Base-by-base conservation (phyloP, 2,797 vertebrate species). In the Myioborus miniatus region DNA sequence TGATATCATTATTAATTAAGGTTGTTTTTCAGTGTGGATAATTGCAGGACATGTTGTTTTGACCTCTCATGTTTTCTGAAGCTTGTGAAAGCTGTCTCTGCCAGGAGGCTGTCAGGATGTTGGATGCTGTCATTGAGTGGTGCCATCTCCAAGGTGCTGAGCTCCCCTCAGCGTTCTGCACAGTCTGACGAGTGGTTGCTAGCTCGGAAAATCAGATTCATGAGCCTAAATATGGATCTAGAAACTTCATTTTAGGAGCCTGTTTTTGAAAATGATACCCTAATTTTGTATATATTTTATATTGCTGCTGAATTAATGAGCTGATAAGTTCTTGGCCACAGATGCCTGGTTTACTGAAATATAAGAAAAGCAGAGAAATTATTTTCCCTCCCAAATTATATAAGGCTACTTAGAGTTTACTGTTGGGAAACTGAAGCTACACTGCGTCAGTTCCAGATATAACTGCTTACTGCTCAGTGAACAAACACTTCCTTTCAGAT, bases 271-370 rank as follows among this genome's bases (percentile, higher is more conserved):
- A 88, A 86, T 20, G n/a, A 15, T 39, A 36, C 58, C 55, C 77
- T 82, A 52, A 63, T 95, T 93, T 83, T 94, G 29, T 75, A 34
- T 79, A 76, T 81, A 41, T 87, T 80, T 95, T 91, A 79, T 84
- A 64, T 87, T 92, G 83, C 75, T 11, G 39, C 94, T 94, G 88
- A 95, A 95, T 96, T 96, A 95, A 95, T 91, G 94, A 94, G 63
- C 89, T 78, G 93, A 91, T 78, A 94, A 96, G 72, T 94, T 96
- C 79, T 83, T 92, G 77, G 86, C 23, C 78, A 81, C 82, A 93
- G 80, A 91, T 47, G 32, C 71, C 4, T 37, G 32, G 60, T 85
- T 97, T 96, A 76, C 88, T 91, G 91, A 92, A 86, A 91, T 72
- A 59, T 9, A 93, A 89, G 88, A 80, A 93, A 93, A 85, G 32